Evolutionary conservation across 2,113 vertebrate genomes (phyloP).

Genomic region (Hystrix brachyura): DNA sequence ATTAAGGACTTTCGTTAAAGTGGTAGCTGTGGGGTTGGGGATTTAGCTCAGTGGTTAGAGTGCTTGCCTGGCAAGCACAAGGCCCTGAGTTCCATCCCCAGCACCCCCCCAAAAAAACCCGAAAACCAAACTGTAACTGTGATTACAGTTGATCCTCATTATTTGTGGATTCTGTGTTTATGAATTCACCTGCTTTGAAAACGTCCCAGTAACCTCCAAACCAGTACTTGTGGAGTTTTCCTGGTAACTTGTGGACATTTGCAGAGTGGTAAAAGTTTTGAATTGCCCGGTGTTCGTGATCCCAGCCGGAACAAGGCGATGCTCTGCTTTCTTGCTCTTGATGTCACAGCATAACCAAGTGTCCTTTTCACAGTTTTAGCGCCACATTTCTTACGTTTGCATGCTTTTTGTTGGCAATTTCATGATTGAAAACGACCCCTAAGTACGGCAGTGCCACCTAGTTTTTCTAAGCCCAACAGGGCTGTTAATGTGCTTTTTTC

Average conservation of each 20-base stretch:
- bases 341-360: not conserved
- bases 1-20: slow-evolving; percentile 38
- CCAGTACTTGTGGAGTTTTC: not conserved
- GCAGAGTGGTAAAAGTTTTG: not conserved
- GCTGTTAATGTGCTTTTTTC: not conserved
- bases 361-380: not conserved
- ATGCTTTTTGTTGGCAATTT: slow-evolving; percentile 12
- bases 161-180: not conserved
- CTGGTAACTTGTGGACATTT: not conserved
- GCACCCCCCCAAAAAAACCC: no score
- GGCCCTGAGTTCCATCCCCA: no score
- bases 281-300: not conserved
- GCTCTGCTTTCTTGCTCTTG: not conserved
- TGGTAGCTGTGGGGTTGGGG: no score
- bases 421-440: not conserved
- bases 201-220: not conserved
- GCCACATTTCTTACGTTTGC: not conserved
- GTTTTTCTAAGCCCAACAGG: not conserved
- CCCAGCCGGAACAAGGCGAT: not conserved
- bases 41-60: no score
- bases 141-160: not conserved
- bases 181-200: not conserved
- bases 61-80: no score
- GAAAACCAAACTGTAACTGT: not conserved
- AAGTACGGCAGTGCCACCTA: not conserved